phyloP scores from a whole-genome alignment of 2,888 invertebrate genomes.

The Helleia helle region DNA sequence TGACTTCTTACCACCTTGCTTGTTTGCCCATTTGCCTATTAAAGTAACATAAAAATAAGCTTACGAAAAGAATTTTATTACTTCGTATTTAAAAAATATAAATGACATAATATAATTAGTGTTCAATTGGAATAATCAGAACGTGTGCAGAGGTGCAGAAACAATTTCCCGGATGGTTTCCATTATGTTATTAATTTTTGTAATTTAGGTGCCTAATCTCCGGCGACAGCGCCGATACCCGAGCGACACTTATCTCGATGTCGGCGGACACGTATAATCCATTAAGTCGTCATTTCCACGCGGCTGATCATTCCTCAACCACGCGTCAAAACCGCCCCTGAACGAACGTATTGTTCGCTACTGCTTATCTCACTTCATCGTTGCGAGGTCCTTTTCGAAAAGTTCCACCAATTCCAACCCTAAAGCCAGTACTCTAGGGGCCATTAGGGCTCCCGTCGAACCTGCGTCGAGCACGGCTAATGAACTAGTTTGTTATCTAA shows the following conservation, averaged over 20 bases:
- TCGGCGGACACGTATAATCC: conserved; percentile 71
- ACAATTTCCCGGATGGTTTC: conserved; percentile 52
- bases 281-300: conserved; percentile 74
- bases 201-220: conserved; percentile 66
- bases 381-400: conserved; percentile 38
- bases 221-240: conserved; percentile 54
- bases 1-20: no score
- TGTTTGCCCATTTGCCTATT: no score
- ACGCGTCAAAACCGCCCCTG: conserved; percentile 66
- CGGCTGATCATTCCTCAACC: conserved; percentile 70
- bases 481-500: conserved; percentile 73
- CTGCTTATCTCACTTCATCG: conserved; percentile 50
- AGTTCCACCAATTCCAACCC: conserved; percentile 14
- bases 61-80: no score
- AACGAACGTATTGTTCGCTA: conserved; percentile 63
- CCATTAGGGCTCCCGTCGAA: conserved; percentile 10
- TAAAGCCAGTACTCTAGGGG: neutral
- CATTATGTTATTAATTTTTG: conserved; percentile 67
- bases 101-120: no score
- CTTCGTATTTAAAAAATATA: no score
- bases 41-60: no score
- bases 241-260: conserved; percentile 69
- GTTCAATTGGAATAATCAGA: conserved; percentile 15
- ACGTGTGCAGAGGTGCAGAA: conserved; percentile 45
- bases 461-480: conserved; percentile 56